Percentiles rank a stretch among this genome's conserved stretches.
phyloP scores from a whole-genome alignment of 1,140 invertebrate genomes.

The Aradophagus sp. region DNA sequence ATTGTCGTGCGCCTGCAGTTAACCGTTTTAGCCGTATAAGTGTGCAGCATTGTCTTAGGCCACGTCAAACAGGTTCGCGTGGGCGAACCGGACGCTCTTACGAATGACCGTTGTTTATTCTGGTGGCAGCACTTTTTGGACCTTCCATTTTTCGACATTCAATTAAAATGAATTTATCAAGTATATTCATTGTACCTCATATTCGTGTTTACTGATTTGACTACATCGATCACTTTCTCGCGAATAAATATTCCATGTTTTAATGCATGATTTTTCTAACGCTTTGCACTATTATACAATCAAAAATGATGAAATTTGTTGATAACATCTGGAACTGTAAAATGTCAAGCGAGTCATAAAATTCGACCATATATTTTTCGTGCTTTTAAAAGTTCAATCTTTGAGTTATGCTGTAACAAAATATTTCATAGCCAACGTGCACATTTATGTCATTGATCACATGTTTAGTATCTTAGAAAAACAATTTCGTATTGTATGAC shows the following conservation, averaged over 20 bases:
- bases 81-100: constrained; percentile 61
- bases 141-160: constrained; percentile 34
- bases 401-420: constrained; percentile 21
- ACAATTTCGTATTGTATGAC: constrained; percentile 17
- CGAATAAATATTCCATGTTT: no score
- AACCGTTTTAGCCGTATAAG: constrained; percentile 60
- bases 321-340: no score
- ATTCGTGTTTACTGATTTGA: constrained; percentile 1
- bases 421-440: constrained; percentile 13
- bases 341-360: no score
- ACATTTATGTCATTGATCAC: constrained; percentile 11
- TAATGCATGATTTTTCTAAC: no score
- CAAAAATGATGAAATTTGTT: no score
- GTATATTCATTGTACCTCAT: neutral
- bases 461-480: constrained; percentile 26
- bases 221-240: no score
- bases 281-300: no score
- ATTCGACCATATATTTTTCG: constrained; percentile 20
- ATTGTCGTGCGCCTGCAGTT: constrained; percentile 64
- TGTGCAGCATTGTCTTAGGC: constrained; percentile 57
- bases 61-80: constrained; percentile 61
- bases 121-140: constrained; percentile 64
- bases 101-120: constrained; percentile 59
- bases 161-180: constrained; percentile 24
- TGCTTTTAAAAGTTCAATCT: constrained; percentile 15